Base-by-base conservation (phyloP, 2,888 invertebrate genomes). In the Zelleria hepariella region DNA sequence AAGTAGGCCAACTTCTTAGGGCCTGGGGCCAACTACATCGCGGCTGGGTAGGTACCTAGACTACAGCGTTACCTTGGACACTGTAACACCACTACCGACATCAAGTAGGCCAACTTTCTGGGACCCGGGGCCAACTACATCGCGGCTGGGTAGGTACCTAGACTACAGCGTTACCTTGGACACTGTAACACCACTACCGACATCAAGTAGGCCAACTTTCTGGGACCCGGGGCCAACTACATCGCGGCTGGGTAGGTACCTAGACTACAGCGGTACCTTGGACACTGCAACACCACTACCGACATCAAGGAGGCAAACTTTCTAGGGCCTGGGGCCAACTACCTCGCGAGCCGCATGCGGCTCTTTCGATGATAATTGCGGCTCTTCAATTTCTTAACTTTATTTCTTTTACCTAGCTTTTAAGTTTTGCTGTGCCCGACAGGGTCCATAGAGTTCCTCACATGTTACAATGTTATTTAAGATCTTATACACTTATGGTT, bases 171-270 rank as follows among this genome's bases (percentile, higher is more conserved):
- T 76, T 56, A 8, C 25, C 93, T 96, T 66, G 99, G 99, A 0
- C 98, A 98, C 79, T 97, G 98, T 77, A 99, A 99, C 84, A 97
- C 96, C n/a, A 98, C 98, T 32, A 99, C 99, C 0, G 99, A 99
- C 78, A 99, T 99, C 67, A 99, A 99, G 82, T 97, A 98, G 82
- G 97, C 97, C 27, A 96, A 94, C 77, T 98, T 96, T 80, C 93
- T 97, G 72, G 97, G 97, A n/a, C 89, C 90, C 1, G 89, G 91
- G 49, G 92, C 91, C 0, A 86, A 90, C 62, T 93, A 82, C 66
- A 85, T n/a, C n/a, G n/a, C n/a, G n/a, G n/a, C n/a, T n/a, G 94
- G 94, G 90, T n/a, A n/a, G 2, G 58, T n/a, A n/a, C n/a, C n/a
- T n/a, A n/a, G n/a, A n/a, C n/a, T n/a, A n/a, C n/a, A n/a, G 65